Conservation (phyloP, 64 coral and sea anemone species). For the Platygyra sinensis region DNA sequence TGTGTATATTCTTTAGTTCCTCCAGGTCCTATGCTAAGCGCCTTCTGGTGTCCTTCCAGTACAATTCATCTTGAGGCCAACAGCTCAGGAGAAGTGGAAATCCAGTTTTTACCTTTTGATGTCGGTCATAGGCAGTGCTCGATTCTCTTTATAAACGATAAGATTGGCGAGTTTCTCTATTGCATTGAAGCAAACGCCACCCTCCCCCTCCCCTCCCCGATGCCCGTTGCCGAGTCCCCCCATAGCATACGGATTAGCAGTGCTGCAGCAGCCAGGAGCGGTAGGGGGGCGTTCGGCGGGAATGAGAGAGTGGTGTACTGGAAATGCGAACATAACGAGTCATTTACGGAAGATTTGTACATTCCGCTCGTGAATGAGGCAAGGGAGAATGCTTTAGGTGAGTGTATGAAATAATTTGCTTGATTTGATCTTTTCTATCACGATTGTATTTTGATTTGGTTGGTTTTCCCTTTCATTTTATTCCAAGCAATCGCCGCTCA, state of each 20-base stretch:
- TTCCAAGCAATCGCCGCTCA: constrained; percentile 84
- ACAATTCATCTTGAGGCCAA: constrained; percentile 74
- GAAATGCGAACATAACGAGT: constrained; percentile 86
- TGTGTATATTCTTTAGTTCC: constrained; percentile 21
- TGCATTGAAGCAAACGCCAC: constrained; percentile 83
- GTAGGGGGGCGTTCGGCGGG: constrained; percentile 82
- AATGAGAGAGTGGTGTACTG: constrained; percentile 96
- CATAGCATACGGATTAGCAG: constrained; percentile 93
- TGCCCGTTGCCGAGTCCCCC: constrained; percentile 72
- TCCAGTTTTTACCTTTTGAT: constrained; percentile 90
- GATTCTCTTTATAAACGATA: constrained; percentile 95
- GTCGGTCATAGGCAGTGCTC: constrained; percentile 92
- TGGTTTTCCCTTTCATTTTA: not conserved
- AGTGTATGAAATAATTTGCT: not conserved
- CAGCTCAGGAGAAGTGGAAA: constrained; percentile 57
- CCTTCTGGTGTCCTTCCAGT: constrained; percentile 80
- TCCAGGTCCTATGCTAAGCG: constrained; percentile 62
- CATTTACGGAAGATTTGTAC: constrained; percentile 84
- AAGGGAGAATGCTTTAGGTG: constrained; percentile 89
- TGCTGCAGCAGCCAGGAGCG: constrained; percentile 69
- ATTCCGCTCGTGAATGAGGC: constrained; percentile 77
- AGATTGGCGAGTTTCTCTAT: constrained; percentile 97
- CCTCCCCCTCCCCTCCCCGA: constrained; percentile 76
- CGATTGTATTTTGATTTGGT: not conserved
- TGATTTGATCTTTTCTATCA: not conserved